phyloP scores from a whole-genome alignment of 2,113 vertebrate genomes.

The Gila orcuttii region DNA sequence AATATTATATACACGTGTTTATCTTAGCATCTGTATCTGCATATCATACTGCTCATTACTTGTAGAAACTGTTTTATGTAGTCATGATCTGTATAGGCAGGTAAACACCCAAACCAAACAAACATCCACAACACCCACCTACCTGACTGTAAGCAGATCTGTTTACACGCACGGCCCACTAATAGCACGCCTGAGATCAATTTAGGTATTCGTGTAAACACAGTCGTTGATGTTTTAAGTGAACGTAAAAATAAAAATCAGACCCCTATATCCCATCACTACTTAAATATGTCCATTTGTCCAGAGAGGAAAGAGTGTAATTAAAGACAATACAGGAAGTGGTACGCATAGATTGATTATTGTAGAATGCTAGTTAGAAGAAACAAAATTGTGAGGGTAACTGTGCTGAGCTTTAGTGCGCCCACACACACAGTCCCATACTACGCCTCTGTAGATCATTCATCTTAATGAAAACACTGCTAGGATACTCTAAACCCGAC shows the following conservation, averaged over 20 bases:
- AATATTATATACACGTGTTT: not conserved
- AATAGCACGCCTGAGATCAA: not conserved
- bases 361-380: not conserved
- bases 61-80: not conserved
- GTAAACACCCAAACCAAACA: not conserved
- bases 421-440: slow-evolving; percentile 35
- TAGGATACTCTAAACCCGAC: slow-evolving; percentile 37
- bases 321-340: not conserved
- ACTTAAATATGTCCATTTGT: not conserved
- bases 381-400: not conserved
- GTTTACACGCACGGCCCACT: not conserved
- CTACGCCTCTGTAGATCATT: slow-evolving; percentile 17
- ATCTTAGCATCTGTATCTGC: slow-evolving; percentile 9
- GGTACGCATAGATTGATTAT: not conserved
- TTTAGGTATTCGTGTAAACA: slow-evolving; percentile 18
- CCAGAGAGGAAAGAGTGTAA: not conserved
- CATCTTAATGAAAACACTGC: slow-evolving; percentile 48
- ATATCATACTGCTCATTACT: not conserved
- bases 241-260: not conserved
- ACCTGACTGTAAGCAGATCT: not conserved
- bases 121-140: not conserved
- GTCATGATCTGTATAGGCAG: not conserved
- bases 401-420: not conserved
- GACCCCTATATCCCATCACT: not conserved
- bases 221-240: not conserved